phyloP scores from a whole-genome alignment of 2,888 invertebrate genomes.

The Rapana venosa region DNA sequence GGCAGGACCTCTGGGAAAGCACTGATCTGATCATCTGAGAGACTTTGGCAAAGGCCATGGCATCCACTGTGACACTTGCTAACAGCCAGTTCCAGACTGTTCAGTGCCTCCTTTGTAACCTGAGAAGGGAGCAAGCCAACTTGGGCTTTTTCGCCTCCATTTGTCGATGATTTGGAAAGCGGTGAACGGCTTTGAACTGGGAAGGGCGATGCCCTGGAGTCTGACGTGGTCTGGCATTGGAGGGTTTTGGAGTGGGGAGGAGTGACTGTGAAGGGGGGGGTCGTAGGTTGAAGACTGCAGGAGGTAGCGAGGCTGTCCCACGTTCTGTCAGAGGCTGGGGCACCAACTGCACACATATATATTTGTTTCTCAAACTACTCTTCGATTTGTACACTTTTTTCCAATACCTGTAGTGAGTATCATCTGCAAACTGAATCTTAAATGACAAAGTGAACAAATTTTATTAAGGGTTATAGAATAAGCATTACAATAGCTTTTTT shows the following conservation, averaged over 20 bases:
- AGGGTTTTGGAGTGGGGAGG: slow-evolving; percentile 8
- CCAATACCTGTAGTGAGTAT: no score
- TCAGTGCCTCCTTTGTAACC: slow-evolving; percentile 21
- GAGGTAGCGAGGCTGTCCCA: slow-evolving; percentile 13
- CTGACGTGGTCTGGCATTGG: slow-evolving; percentile 27
- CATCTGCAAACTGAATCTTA: no score
- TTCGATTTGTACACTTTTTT: no score
- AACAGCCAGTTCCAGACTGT: no score
- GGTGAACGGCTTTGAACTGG: slow-evolving; percentile 18
- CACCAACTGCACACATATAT: slow-evolving; percentile 13
- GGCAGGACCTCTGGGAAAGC: slow-evolving; percentile 18
- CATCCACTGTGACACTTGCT: slow-evolving; percentile 36
- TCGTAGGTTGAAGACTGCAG: slow-evolving; percentile 8
- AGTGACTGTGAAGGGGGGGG: neutral
- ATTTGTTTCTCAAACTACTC: no score
- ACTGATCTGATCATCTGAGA: neutral
- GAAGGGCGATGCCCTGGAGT: slow-evolving; percentile 23
- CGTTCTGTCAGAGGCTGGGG: slow-evolving; percentile 24
- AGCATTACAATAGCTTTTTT: no score
- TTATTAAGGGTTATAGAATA: no score
- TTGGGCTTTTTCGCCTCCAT: neutral
- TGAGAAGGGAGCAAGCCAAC: neutral
- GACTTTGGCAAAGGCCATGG: neutral
- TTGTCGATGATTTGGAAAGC: no score
- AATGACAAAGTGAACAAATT: no score